These are phyloP conservation scores for Scyliorhinus canicula DNA, from an alignment of 2,797 vertebrate species.

Conservation along the genomic window DNA sequence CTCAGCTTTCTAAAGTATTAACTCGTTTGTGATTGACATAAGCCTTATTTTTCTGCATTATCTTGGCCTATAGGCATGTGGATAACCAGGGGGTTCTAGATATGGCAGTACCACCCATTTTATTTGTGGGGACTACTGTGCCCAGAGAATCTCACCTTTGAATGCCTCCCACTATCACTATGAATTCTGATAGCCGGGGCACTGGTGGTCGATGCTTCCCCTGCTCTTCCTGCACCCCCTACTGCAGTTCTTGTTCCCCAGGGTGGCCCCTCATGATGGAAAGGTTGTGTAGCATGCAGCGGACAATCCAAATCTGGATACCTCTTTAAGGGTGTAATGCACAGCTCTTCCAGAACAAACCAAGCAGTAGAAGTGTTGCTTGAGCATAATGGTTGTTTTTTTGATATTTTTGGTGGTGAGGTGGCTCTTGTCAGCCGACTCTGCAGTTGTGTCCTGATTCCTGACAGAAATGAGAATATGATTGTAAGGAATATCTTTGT, in stretches of 20 bases:
- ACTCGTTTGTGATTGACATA: too few relatives aligned
- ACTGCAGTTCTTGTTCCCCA: background rate
- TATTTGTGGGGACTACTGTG: too few relatives aligned
- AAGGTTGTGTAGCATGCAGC: background rate
- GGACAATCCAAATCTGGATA: background rate
- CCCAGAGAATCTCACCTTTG: too few relatives aligned
- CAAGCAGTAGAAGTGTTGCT: background rate
- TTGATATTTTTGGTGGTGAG: background rate
- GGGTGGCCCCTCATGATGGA: too few relatives aligned
- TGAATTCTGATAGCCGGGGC: background rate
- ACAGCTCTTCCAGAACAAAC: background rate
- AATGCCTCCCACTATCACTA: too few relatives aligned
- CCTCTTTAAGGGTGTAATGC: background rate
- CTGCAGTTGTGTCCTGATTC: background rate
- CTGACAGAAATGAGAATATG: background rate
- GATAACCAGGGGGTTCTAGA: too few relatives aligned
- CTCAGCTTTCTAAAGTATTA: too few relatives aligned
- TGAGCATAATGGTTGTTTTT: background rate
- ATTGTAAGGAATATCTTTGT: background rate
- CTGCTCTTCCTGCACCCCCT: background rate
- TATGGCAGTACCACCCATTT: too few relatives aligned
- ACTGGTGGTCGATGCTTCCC: background rate
- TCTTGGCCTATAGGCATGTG: too few relatives aligned
- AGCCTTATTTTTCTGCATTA: too few relatives aligned
- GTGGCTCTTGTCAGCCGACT: background rate